These are phyloP conservation scores for Lasius platythorax DNA, from an alignment of 2,888 invertebrate genomes.

Conservation along the genomic window DNA sequence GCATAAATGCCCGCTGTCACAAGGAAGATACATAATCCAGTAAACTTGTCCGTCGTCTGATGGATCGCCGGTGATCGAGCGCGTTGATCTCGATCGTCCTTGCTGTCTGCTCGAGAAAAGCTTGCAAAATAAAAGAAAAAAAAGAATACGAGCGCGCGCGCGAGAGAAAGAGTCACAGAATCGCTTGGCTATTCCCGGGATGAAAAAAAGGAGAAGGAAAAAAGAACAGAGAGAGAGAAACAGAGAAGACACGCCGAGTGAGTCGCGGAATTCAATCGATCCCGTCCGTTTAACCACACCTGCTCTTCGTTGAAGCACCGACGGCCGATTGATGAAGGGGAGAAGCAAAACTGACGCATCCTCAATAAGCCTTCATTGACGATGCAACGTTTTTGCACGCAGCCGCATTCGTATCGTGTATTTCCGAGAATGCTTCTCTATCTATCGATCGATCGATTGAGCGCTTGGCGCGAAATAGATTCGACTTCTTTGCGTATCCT, in stretches of 20 bases:
- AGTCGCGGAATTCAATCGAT: conserved; percentile 63
- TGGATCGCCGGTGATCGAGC: conserved; percentile 55
- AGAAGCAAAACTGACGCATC: conserved; percentile 69
- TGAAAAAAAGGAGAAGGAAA: conserved; percentile 30
- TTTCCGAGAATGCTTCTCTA: conserved; percentile 65
- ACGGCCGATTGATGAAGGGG: conserved; percentile 64
- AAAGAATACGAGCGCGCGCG: conserved; percentile 32
- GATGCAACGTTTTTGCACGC: conserved; percentile 75
- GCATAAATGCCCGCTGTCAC: conserved; percentile 43
- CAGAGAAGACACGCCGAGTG: conserved; percentile 3
- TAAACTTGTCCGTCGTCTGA: conserved; percentile 45
- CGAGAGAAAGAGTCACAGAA: conserved; percentile 60
- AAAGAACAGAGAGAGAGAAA: conserved; percentile 34
- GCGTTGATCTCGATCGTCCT: conserved; percentile 55
- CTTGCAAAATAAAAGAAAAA: conserved; percentile 19
- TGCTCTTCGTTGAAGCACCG: conserved; percentile 69
- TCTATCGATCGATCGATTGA: conserved; percentile 24
- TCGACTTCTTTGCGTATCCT: conserved; percentile 34
- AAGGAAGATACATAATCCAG: conserved; percentile 57
- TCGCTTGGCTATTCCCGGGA: conserved; percentile 61
- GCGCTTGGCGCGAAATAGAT: conserved; percentile 53
- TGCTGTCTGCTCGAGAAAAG: conserved; percentile 52
- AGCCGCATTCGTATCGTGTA: conserved; percentile 64
- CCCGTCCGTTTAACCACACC: conserved; percentile 69
- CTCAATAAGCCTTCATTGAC: conserved; percentile 69